Conservation (phyloP, 2,888 invertebrate species). For the Lomographa bimaculata region DNA sequence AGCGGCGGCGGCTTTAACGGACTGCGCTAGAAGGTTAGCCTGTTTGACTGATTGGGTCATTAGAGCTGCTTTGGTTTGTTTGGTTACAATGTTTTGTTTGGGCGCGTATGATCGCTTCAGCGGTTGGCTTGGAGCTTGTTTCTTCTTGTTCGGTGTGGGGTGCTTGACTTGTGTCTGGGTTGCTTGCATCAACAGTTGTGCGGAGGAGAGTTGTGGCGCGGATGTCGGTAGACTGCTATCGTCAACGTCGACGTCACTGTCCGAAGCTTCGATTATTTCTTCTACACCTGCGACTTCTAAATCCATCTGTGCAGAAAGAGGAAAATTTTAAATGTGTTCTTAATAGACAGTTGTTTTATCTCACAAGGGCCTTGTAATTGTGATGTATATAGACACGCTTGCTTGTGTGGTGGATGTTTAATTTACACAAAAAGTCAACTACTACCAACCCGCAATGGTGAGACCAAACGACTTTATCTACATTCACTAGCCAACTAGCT, state of each 20-base stretch:
- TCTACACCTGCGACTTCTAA: conserved; percentile 55
- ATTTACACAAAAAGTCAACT: too few relatives aligned
- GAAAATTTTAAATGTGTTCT: too few relatives aligned
- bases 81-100: conserved; percentile 29
- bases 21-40: conserved; percentile 49
- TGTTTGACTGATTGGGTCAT: conserved; percentile 60
- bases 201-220: conserved; percentile 59
- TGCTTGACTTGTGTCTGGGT: conserved; percentile 51
- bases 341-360: too few relatives aligned
- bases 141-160: conserved; percentile 42
- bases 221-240: conserved; percentile 50
- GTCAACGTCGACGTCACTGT: conserved; percentile 76
- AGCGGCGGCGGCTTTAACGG: conserved; percentile 44
- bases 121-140: conserved; percentile 36
- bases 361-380: too few relatives aligned
- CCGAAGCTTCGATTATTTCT: conserved; percentile 63
- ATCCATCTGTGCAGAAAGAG: conserved; percentile 48
- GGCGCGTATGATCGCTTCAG: conserved; percentile 34
- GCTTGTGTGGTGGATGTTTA: too few relatives aligned
- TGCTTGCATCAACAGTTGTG: conserved; percentile 69
- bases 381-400: too few relatives aligned
- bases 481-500: too few relatives aligned
- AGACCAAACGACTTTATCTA: too few relatives aligned
- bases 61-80: conserved; percentile 44
- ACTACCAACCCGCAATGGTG: too few relatives aligned